Base-by-base conservation (phyloP, 2,888 invertebrate genomes). In the Euzophera pinguis region DNA sequence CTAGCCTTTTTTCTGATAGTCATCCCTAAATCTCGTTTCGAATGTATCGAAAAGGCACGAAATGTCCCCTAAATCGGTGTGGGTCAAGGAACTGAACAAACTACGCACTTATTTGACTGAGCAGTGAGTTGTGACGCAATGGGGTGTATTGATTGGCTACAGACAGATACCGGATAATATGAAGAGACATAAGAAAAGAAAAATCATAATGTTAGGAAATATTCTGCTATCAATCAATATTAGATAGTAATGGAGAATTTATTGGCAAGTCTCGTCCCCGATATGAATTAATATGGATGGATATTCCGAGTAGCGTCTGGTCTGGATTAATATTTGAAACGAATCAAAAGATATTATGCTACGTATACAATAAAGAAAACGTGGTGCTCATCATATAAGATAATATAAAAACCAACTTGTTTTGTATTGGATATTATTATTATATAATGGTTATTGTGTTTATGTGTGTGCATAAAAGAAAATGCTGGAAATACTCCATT, bases 61-160 rank as follows among this genome's bases (percentile, higher is more conserved):
- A 56, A 54, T 57, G 50, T 56, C 58, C 55, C 60, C 58, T 51
- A 63, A 43, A 43, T 43, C 22, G 61, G 60, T 63, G 63, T 69
- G 68, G 80, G 75, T 82, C 77, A 80, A 79, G 73, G 71, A 75
- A 80, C 78, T 67, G 65, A 59, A 69, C 71, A 59, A 71, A 71
- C 72, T 76, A 78, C 75, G 78, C 73, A 78, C 61, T 74, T 65
- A 61, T 47, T 50, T 54, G 53, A 51, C 53, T 55, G 59, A 58
- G 55, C 59, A 60, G 62, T 58, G 59, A 50, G 58, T 62, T 61
- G 69, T 84, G 85, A 85, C 84, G 84, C 76, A 82, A 79, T 69
- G 64, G 59, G 56, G 52, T 55, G 63, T 81, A 84, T 85, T 69
- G 82, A 85, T 84, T 81, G 56, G 49, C 52, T 48, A 56, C 39